Conservation (phyloP, 2,113 vertebrate species). For the Pseudorectes ferrugineus region DNA sequence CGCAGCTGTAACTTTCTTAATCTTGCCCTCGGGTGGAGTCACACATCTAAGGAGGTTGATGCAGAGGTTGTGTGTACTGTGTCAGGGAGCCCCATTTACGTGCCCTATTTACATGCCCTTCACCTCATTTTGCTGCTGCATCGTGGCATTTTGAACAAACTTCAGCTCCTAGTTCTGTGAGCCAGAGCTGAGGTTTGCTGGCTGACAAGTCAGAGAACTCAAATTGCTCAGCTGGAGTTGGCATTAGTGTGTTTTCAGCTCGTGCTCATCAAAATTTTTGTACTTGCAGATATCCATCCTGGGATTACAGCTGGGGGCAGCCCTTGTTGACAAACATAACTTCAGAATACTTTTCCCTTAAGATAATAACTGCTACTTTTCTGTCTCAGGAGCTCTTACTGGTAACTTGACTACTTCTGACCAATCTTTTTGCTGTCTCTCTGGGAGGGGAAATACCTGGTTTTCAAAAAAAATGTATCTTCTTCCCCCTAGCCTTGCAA, state of each 20-base stretch:
- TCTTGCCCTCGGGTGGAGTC: background rate
- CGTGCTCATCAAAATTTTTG: background rate
- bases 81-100: background rate
- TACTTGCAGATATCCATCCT: background rate
- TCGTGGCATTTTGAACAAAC: background rate
- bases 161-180: background rate
- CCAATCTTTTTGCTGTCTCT: background rate
- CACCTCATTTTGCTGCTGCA: background rate
- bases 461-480: background rate
- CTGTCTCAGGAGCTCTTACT: background rate
- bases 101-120: background rate
- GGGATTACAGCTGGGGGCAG: background rate
- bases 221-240: accelerated
- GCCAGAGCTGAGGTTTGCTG: background rate
- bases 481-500: background rate
- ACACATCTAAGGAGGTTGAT: background rate
- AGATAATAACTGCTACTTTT: background rate
- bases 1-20: background rate
- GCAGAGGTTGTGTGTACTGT: background rate
- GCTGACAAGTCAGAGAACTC: background rate
- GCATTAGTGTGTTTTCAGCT: background rate
- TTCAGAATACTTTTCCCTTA: background rate
- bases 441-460: background rate
- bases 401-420: background rate
- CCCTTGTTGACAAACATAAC: background rate